Evolutionary conservation across 2,888 invertebrate species (phyloP), one percentile per base, ranked within the genome.

Genomic region (Tupiocoris notatus): DNA sequence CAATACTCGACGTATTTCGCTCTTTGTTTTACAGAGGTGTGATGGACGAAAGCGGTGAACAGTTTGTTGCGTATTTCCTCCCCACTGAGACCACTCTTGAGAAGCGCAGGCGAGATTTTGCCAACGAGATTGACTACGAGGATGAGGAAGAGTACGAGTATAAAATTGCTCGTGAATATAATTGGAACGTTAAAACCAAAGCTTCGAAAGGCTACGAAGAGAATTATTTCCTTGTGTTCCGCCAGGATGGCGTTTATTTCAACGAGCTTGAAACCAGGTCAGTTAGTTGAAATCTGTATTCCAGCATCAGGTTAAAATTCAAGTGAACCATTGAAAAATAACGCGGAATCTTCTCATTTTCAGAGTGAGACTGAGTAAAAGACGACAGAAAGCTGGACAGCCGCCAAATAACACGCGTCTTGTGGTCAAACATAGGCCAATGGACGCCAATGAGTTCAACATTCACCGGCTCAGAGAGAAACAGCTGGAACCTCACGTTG

Each of bases 161-260:
- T 83, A 92, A 94, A 84, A 94, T 99, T 91, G 95, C 97, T 0
- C 88, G 99, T 79, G 98, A 99, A 83, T 99, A 99, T 84, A 98
- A 97, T 83, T 99, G 98, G 98, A 98, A 97, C 83, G 98, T 98
- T 20, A 98, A 98, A 85, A 98, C 96, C 84, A 98, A 98, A 85
- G 91, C 94, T 0, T 93, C 93, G 0, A 93, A 93, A 83, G 95
- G 96, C 56, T 97, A 96, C 82, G 97, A 98, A 84, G 98, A 98
- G 85, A 98, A 96, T 84, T 98, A 97, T 83, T 98, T 96, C 86
- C 91, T 98, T 85, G 94, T 97, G 77, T 90, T 96, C 80, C 89
- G 96, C 77, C 91, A 91, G 80, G 94, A 95, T 83, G 93, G 92
- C 58, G 94, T 96, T 2, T 98, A 92, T 85, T 98, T 96, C 85